phyloP scores from a whole-genome alignment of 2,113 vertebrate genomes.

The Boleophthalmus pectinirostris region DNA sequence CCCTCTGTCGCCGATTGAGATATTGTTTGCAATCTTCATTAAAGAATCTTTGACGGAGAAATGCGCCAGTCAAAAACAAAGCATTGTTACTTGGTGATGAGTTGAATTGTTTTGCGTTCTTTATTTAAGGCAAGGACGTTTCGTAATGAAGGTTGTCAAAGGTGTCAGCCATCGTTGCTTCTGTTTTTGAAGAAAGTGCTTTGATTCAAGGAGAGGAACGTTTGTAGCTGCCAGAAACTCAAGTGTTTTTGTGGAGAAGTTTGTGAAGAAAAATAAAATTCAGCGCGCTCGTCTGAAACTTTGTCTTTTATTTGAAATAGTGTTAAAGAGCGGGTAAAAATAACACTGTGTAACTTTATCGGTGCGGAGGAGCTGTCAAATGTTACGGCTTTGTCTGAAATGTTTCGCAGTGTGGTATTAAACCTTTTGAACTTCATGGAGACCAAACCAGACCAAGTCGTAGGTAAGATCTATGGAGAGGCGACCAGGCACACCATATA shows the following conservation, averaged over 20 bases:
- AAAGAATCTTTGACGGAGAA: conserved; percentile 61
- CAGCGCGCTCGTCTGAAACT: neutral
- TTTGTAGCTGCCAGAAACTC: neutral
- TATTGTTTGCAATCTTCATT: conserved; percentile 54
- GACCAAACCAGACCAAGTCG: no score
- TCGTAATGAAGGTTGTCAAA: conserved; percentile 28
- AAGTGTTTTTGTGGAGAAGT: neutral
- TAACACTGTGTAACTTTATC: no score
- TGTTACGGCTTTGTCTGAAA: no score
- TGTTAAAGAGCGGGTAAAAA: no score
- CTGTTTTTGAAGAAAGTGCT: neutral
- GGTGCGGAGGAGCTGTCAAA: no score
- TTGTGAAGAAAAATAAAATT: neutral
- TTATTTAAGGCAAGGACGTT: conserved; percentile 25
- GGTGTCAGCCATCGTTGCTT: neutral
- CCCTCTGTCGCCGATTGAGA: conserved; percentile 45
- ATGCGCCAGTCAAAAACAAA: conserved; percentile 39
- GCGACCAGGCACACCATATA: no score
- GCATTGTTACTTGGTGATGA: conserved; percentile 41
- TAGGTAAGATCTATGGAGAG: no score
- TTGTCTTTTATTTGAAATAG: no score
- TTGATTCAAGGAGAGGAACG: neutral
- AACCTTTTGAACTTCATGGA: no score
- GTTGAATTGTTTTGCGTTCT: conserved; percentile 38
- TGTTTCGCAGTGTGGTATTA: no score